Conservation (phyloP, 2,888 invertebrate genomes). For the Eustalomyia histrio region DNA sequence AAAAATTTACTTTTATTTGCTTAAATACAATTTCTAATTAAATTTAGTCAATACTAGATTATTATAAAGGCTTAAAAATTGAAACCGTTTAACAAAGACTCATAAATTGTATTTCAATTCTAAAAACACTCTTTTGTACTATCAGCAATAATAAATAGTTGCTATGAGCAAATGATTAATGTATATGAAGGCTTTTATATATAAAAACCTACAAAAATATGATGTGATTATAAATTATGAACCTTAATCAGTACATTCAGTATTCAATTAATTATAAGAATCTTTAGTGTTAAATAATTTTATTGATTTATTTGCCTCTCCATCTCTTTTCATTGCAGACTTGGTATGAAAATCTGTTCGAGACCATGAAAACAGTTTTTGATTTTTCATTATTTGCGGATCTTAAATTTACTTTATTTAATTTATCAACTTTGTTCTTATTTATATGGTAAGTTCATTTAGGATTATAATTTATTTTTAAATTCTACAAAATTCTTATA, state of each 20-base stretch:
- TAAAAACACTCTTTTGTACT: not conserved
- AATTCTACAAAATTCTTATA: too few species aligned
- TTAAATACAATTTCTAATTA: not conserved
- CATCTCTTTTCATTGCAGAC: conserved; percentile 81
- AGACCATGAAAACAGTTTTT: conserved; percentile 85
- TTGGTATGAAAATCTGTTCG: conserved; percentile 85
- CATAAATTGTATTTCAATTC: not conserved
- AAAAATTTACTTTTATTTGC: too few species aligned
- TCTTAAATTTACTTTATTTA: conserved; percentile 88
- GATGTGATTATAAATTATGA: not conserved
- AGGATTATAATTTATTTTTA: too few species aligned
- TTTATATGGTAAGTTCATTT: conserved; percentile 91
- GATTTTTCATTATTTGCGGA: conserved; percentile 90
- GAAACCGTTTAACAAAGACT: not conserved
- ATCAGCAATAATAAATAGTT: not conserved
- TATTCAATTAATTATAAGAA: not conserved
- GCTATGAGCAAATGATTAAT: not conserved
- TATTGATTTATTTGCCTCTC: conserved; percentile 13
- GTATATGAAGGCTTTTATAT: not conserved
- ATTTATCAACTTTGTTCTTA: conserved; percentile 91
- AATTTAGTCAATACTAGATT: not conserved
- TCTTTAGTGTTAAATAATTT: not conserved
- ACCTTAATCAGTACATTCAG: not conserved
- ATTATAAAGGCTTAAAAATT: not conserved
- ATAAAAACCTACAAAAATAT: not conserved